Conservation (phyloP, 2,113 vertebrate species). For the Shinisaurus crocodilurus region DNA sequence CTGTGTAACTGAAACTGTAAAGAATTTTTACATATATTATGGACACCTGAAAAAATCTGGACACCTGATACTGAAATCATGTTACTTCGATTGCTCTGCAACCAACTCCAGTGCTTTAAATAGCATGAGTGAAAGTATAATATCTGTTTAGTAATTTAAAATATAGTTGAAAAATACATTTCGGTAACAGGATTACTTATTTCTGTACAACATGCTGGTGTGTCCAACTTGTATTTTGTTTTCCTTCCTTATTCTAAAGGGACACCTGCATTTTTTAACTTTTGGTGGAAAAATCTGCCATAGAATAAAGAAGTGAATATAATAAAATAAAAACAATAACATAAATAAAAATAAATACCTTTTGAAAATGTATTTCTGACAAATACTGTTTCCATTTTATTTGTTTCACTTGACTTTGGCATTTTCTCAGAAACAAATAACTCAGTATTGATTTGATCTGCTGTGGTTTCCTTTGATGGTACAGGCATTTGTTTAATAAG, state of each 20-base stretch:
- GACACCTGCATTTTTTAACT: not conserved
- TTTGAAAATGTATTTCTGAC: conserved; percentile 47
- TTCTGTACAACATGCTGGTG: not conserved
- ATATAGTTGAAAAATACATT: not conserved
- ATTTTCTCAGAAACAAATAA: conserved; percentile 48
- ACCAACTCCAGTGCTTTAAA: too few species aligned
- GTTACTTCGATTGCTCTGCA: not conserved
- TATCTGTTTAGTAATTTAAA: not conserved
- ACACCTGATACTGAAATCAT: not conserved
- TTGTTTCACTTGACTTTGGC: conserved; percentile 44
- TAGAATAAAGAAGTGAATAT: not conserved
- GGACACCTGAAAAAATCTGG: not conserved
- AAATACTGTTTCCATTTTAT: conserved; percentile 39
- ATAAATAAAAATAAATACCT: conserved; percentile 54
- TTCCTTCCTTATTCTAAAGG: not conserved
- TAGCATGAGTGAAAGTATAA: not conserved
- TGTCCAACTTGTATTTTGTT: not conserved
- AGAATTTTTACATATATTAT: not conserved
- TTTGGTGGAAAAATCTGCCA: not conserved
- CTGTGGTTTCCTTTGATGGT: conserved; percentile 36
- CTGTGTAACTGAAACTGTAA: not conserved
- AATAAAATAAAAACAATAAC: conserved; percentile 33
- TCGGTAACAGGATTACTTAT: not conserved
- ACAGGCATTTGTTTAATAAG: not conserved
- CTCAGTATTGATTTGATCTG: conserved; percentile 35